phyloP scores from a whole-genome alignment of 1,140 invertebrate species.

The Gonatopus flavifemur region DNA sequence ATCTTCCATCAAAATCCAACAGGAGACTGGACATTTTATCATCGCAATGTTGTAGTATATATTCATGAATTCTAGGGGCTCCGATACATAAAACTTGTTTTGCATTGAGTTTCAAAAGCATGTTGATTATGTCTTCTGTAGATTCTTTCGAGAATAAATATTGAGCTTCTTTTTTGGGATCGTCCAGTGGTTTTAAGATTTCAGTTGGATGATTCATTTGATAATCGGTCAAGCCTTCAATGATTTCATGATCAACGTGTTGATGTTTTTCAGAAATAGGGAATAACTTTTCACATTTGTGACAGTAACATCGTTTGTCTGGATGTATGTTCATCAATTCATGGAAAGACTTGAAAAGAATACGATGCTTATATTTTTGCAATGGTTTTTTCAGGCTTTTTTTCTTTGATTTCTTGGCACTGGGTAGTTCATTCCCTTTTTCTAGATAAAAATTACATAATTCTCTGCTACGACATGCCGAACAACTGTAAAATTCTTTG shows the following conservation, averaged over 20 bases:
- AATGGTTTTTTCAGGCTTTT: slow-evolving; percentile 55
- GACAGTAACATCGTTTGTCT: slow-evolving; percentile 61
- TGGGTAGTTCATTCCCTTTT: slow-evolving; percentile 58
- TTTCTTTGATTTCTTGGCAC: slow-evolving; percentile 56
- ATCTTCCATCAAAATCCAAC: slow-evolving; percentile 76
- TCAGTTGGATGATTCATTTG: slow-evolving; percentile 61
- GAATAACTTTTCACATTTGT: slow-evolving; percentile 65
- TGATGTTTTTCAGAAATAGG: slow-evolving; percentile 45
- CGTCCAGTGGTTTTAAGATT: slow-evolving; percentile 63
- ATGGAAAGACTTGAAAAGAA: slow-evolving; percentile 58
- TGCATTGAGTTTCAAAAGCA: slow-evolving; percentile 58
- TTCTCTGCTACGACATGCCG: slow-evolving; percentile 76
- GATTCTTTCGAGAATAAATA: slow-evolving; percentile 69
- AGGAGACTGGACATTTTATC: slow-evolving; percentile 66
- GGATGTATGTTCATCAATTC: slow-evolving; percentile 37
- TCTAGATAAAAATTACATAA: slow-evolving; percentile 70
- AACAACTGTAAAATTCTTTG: slow-evolving; percentile 73
- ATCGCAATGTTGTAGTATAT: slow-evolving; percentile 58
- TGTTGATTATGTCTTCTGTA: slow-evolving; percentile 59
- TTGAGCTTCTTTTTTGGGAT: slow-evolving; percentile 75
- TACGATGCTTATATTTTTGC: slow-evolving; percentile 56
- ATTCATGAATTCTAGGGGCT: slow-evolving; percentile 74
- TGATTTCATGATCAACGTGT: slow-evolving; percentile 59
- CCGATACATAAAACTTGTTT: slow-evolving; percentile 76
- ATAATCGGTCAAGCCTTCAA: slow-evolving; percentile 53